These are phyloP conservation scores for Aplidium turbinatum DNA, from an alignment of 23 tunicate genomes.

Conservation along the genomic window DNA sequence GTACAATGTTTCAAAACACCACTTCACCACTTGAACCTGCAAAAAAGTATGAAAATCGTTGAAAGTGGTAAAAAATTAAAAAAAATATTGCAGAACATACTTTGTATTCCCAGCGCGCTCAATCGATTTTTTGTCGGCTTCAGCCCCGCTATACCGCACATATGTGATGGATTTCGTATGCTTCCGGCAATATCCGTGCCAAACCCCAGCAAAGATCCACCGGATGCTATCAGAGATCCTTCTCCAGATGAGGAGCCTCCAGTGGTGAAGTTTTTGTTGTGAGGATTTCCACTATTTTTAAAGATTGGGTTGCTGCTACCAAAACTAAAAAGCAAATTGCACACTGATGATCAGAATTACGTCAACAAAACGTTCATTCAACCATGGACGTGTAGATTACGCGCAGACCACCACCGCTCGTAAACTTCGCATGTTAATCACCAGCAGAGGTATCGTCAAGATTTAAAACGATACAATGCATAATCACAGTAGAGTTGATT, in stretches of 20 bases:
- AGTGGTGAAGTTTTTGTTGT: conserved; percentile 48
- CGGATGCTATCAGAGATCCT: conserved; percentile 48
- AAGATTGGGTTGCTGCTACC: conserved; percentile 69
- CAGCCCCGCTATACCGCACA: conserved; percentile 62
- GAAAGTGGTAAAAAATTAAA: too few species aligned
- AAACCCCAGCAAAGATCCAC: conserved; percentile 62
- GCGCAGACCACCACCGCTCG: too few species aligned
- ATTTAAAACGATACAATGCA: too few species aligned
- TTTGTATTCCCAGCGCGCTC: conserved; percentile 26
- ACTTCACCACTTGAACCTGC: too few species aligned
- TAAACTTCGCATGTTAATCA: too few species aligned
- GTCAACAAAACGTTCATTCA: background rate
- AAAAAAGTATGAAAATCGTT: too few species aligned
- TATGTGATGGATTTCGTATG: conserved; percentile 59
- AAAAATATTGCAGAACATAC: background rate
- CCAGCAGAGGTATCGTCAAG: too few species aligned
- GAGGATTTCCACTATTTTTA: conserved; percentile 50
- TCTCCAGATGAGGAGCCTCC: conserved; percentile 76
- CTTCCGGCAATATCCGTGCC: conserved; percentile 84
- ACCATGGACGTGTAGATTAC: too few species aligned
- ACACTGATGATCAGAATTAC: background rate
- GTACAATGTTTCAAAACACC: too few species aligned
- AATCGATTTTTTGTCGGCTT: conserved; percentile 61
- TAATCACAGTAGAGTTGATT: too few species aligned
- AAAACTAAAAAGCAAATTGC: conserved; percentile 32